A percentile compares a stretch with the other conserved stretches of the same genome.
Conservation (phyloP, 2,888 invertebrate species). For the Acronicta leporina region DNA sequence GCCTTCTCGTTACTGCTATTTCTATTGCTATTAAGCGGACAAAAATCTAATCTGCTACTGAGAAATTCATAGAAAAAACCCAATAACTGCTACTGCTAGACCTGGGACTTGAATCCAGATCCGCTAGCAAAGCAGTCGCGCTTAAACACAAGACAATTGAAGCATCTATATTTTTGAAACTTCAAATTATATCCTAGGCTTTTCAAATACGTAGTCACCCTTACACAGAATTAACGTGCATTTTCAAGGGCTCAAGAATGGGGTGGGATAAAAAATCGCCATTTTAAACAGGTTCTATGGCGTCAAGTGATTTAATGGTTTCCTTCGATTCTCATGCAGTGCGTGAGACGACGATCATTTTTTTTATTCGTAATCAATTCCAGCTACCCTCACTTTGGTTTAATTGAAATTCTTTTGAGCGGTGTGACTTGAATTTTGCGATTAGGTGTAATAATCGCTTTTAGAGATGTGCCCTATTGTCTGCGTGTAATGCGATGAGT, state of each 20-base stretch:
- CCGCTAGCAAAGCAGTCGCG: no score
- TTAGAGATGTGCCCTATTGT: constrained; percentile 29
- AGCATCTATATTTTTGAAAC: no score
- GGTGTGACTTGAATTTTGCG: constrained; percentile 76
- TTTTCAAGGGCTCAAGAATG: constrained; percentile 49
- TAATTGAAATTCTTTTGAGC: constrained; percentile 82
- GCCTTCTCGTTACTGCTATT: no score
- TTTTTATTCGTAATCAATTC: constrained; percentile 86
- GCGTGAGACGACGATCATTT: constrained; percentile 79
- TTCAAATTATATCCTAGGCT: no score
- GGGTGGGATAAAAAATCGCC: constrained; percentile 82
- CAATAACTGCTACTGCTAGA: no score
- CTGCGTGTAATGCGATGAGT: not conserved
- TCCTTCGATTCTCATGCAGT: constrained; percentile 78
- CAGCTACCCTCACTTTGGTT: constrained; percentile 58
- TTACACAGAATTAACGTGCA: constrained; percentile 44
- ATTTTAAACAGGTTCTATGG: constrained; percentile 85
- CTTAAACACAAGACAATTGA: no score
- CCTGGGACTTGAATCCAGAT: no score
- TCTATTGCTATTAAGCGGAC: no score
- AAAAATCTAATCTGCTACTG: no score
- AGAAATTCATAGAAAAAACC: no score
- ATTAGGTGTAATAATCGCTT: constrained; percentile 48
- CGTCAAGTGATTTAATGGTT: constrained; percentile 86
- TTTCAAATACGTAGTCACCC: constrained; percentile 20